A percentile compares a stretch with the other conserved stretches of the same genome.
Evolutionary conservation across 1,140 invertebrate genomes (phyloP).

Genomic region (Antheraea pernyi): DNA sequence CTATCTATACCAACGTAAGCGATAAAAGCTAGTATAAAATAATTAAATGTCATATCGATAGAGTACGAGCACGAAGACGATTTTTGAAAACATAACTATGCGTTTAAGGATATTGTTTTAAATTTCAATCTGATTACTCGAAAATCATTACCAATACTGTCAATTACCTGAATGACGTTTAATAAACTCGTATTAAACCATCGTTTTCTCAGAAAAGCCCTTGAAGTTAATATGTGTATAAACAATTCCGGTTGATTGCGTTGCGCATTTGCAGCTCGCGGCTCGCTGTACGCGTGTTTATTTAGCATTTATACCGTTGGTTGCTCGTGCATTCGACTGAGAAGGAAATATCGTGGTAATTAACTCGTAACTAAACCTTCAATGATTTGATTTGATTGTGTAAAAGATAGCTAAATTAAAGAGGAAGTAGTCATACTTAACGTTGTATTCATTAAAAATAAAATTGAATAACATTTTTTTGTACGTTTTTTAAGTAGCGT

Average conservation of each 20-base stretch:
- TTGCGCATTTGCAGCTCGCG: background rate
- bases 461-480: background rate
- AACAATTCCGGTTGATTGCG: constrained; percentile 21
- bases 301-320: constrained; percentile 19
- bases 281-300: background rate
- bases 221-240: constrained; percentile 9
- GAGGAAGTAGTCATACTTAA: background rate
- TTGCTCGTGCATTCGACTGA: constrained; percentile 24
- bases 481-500: too few species aligned
- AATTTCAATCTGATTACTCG: too few species aligned
- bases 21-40: too few species aligned
- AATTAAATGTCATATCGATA: too few species aligned
- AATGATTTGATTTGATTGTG: constrained; percentile 17
- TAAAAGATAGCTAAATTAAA: constrained; percentile 12
- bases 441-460: background rate
- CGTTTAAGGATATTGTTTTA: too few species aligned
- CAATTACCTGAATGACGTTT: too few species aligned
- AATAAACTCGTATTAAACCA: too few species aligned
- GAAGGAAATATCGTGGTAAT: constrained; percentile 24
- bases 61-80: too few species aligned
- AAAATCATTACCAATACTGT: too few species aligned
- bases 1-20: too few species aligned
- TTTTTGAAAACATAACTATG: too few species aligned
- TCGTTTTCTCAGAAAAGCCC: background rate
- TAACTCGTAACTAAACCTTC: constrained; percentile 19